Base-by-base conservation (phyloP, 2,888 invertebrate species). In the Aphodius sticticus region DNA sequence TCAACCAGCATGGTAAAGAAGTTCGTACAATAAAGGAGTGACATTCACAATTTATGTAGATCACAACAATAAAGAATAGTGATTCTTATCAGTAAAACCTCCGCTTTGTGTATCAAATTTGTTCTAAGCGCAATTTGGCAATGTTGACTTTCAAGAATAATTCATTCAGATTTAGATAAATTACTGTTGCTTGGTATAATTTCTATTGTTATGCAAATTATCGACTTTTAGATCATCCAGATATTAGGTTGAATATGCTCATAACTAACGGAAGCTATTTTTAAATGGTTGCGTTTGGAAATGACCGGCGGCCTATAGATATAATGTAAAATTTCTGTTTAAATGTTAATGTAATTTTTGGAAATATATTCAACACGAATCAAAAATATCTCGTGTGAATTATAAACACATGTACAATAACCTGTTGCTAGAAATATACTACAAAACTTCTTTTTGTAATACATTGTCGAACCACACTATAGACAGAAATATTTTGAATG, bases 81-180 rank as follows among this genome's bases (percentile, higher is more conserved):
- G 53, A 53, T 53, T 53, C 1, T 53, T 53, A 53, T 53, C 53
- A 9, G 53, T 53, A 53, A 53, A 53, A 53, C 53, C 53, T 53
- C 53, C 53, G 53, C 53, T 53, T 53, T 53, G 53, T 53, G 53
- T 53, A 53, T 53, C 53, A 53, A 53, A 53, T 53, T 53, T 53
- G 53, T 53, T 53, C 53, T 3, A 53, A 53, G 12, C 53, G 53
- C 53, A 53, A 53, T 53, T 53, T 53, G 53, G 53, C 53, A 53
- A 53, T 53, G 53, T 53, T 53, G 6, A 12, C 53, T 53, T 53
- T 9, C 53, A 53, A 53, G 12, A 7, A 53, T 53, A 53, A 53
- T 53, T 53, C 53, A 53, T 53, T 53, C 53, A 9, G 53, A 53
- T 53, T 53, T 5, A 53, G 53, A 53, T 53, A 53, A 53, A 53